phyloP scores from a whole-genome alignment of 1,140 invertebrate species.

The Drosophila nebulosa region DNA sequence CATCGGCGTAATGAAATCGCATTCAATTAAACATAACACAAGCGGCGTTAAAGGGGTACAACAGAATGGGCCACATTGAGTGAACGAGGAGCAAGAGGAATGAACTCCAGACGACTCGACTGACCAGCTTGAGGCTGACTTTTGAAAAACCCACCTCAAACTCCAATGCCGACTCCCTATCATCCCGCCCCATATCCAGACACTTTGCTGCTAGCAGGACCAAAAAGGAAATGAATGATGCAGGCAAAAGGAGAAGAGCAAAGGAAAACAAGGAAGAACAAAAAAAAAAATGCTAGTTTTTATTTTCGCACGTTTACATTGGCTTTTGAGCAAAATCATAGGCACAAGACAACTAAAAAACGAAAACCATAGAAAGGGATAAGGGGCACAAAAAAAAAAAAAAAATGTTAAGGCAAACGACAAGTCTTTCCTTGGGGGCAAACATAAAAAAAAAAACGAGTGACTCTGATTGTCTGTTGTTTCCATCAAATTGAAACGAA shows the following conservation, averaged over 20 bases:
- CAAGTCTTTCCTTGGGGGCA: neutral
- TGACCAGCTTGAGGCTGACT: conserved; percentile 37
- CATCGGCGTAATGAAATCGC: conserved; percentile 65
- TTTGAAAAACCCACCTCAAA: conserved; percentile 21
- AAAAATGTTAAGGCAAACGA: neutral
- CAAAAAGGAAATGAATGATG: conserved; percentile 32
- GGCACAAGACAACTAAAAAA: neutral
- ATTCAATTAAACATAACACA: conserved; percentile 75
- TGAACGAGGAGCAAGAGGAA: neutral
- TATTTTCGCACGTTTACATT: conserved; percentile 60
- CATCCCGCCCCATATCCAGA: too few species aligned
- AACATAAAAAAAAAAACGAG: too few species aligned
- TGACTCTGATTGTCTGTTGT: conserved; percentile 24
- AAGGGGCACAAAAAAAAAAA: neutral
- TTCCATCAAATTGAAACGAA: conserved; percentile 7
- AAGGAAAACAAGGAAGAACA: too few species aligned
- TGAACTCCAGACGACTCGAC: neutral
- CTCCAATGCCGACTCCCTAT: conserved; percentile 11
- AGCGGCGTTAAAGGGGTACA: neutral
- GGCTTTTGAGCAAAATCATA: neutral
- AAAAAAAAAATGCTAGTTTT: conserved; percentile 50
- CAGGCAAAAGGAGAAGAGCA: conserved; percentile 24
- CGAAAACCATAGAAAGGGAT: neutral
- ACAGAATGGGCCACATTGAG: neutral
- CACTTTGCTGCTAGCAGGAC: conserved; percentile 19